Conservation (phyloP, 1,140 invertebrate genomes). For the Drosophila jambulina region DNA sequence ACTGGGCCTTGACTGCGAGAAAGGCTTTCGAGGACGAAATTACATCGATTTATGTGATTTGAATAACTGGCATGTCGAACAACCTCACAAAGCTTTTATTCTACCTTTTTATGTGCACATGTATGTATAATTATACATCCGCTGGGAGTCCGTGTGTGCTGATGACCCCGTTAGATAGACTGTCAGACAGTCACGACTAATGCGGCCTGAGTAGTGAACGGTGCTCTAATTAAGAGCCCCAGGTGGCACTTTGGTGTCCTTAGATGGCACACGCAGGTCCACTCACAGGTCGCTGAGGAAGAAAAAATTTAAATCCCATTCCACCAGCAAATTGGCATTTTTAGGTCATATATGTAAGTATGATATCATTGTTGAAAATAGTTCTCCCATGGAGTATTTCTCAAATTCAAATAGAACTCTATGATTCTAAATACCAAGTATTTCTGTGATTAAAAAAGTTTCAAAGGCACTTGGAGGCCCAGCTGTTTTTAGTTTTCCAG, state of each 20-base stretch:
- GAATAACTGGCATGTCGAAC: constrained; percentile 39
- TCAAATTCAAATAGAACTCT: not conserved
- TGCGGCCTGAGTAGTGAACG: constrained; percentile 48
- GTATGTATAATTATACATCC: constrained; percentile 25
- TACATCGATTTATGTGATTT: constrained; percentile 50
- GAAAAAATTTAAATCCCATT: not conserved
- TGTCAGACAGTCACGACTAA: constrained; percentile 44
- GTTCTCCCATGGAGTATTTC: not conserved
- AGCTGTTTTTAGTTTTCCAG: too few relatives aligned
- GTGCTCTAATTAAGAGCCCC: constrained; percentile 57
- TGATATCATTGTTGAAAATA: not conserved
- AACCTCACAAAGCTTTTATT: constrained; percentile 28
- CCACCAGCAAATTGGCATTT: not conserved
- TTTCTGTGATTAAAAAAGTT: too few relatives aligned
- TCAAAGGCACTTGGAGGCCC: not conserved
- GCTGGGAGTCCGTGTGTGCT: constrained; percentile 1
- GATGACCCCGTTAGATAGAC: constrained; percentile 66
- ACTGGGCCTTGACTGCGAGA: constrained; percentile 13
- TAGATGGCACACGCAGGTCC: constrained; percentile 35
- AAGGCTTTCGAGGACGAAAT: constrained; percentile 29
- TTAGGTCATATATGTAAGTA: not conserved
- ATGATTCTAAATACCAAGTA: not conserved
- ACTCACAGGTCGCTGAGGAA: constrained; percentile 11
- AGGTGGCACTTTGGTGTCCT: constrained; percentile 46
- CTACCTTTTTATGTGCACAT: constrained; percentile 3